These are phyloP conservation scores for Scaptomyza pallida DNA, from an alignment of 1,140 invertebrate species.

Conservation along the genomic window DNA sequence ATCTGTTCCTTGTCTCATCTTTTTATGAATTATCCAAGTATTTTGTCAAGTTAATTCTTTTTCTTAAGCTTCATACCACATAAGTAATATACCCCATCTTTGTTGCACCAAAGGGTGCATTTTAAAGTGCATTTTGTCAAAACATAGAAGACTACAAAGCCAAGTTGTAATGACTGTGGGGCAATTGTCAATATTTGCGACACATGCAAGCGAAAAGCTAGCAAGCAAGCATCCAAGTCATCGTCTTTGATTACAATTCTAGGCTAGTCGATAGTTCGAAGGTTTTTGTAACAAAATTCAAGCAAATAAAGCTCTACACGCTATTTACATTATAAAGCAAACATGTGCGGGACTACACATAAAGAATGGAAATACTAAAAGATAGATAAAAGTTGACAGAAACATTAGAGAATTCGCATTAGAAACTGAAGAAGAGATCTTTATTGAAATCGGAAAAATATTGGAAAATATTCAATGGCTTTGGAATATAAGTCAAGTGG, in stretches of 20 bases:
- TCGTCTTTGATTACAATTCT: constrained; percentile 46
- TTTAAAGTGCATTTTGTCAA: constrained; percentile 68
- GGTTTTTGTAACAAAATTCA: constrained; percentile 72
- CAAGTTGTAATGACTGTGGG: constrained; percentile 55
- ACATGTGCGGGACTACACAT: constrained; percentile 42
- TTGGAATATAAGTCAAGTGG: too few relatives aligned
- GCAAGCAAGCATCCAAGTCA: constrained; percentile 58
- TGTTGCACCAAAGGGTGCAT: constrained; percentile 7
- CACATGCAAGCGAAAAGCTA: constrained; percentile 61
- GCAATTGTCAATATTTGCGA: constrained; percentile 74
- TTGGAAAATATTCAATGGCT: too few relatives aligned
- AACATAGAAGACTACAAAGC: constrained; percentile 44
- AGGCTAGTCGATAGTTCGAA: constrained; percentile 46
- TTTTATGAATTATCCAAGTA: neutral
- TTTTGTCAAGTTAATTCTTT: neutral
- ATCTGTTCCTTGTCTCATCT: neutral
- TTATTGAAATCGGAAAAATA: too few relatives aligned
- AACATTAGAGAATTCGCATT: neutral
- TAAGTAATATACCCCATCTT: neutral
- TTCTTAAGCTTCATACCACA: neutral
- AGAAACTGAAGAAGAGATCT: too few relatives aligned
- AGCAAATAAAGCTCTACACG: constrained; percentile 67
- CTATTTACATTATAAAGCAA: constrained; percentile 69
- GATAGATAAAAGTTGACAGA: neutral
- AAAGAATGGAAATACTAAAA: constrained; percentile 8